These are phyloP conservation scores for Nannoperca australis DNA, from an alignment of 2,797 vertebrate genomes.

Conservation along the genomic window DNA sequence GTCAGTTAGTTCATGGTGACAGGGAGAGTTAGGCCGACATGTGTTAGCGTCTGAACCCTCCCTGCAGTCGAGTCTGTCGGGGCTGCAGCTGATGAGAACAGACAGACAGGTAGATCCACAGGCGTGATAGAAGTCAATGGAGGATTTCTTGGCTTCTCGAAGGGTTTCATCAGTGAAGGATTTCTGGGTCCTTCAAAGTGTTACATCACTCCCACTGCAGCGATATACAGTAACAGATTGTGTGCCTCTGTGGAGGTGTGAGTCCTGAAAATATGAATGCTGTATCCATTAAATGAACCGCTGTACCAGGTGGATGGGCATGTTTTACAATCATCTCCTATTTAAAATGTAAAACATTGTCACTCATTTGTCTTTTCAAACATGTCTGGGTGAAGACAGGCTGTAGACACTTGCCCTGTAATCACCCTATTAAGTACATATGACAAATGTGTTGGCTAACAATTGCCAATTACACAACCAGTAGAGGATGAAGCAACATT, in stretches of 20 bases:
- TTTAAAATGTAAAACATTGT: neutral
- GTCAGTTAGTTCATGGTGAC: conserved; percentile 74
- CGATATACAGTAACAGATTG: conserved; percentile 49
- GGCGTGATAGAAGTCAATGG: conserved; percentile 52
- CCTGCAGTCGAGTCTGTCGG: conserved; percentile 40
- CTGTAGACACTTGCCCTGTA: neutral
- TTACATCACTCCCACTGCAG: conserved; percentile 73
- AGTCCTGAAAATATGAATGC: conserved; percentile 17
- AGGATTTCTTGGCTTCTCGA: conserved; percentile 69
- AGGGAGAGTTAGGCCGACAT: conserved; percentile 67
- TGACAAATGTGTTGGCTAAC: neutral
- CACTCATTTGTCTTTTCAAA: neutral
- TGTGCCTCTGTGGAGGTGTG: conserved; percentile 28
- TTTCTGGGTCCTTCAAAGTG: conserved; percentile 72
- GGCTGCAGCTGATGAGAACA: conserved; percentile 69
- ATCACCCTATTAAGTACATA: neutral
- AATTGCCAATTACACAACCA: neutral
- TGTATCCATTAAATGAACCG: neutral
- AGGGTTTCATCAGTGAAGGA: conserved; percentile 76
- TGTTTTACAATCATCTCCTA: neutral
- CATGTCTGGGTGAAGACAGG: neutral
- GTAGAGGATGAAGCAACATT: neutral
- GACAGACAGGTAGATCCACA: conserved; percentile 77
- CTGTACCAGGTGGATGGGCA: neutral
- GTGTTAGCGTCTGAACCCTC: conserved; percentile 50